These are phyloP conservation scores for Petrolisthes manimaculis DNA, from an alignment of 2,888 invertebrate genomes.

Conservation along the genomic window DNA sequence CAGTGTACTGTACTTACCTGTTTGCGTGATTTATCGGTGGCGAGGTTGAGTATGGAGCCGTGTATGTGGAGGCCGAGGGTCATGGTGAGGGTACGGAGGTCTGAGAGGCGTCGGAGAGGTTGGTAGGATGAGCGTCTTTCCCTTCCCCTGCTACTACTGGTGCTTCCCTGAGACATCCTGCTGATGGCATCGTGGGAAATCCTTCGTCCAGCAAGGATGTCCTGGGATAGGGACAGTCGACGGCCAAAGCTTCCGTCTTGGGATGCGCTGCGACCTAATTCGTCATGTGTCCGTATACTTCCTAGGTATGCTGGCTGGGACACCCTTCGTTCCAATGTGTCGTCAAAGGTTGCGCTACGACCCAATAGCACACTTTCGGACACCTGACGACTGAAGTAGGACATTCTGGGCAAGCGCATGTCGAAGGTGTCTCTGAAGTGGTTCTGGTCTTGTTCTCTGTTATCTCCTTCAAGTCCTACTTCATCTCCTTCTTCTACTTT, in stretches of 20 bases:
- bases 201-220: background rate
- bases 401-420: background rate
- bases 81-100: constrained; percentile 33
- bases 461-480: too few species aligned
- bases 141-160: background rate
- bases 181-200: background rate
- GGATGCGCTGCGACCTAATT: background rate
- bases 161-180: background rate
- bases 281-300: background rate
- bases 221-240: constrained; percentile 5
- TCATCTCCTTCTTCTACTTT: too few species aligned
- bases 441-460: background rate
- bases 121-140: too few species aligned
- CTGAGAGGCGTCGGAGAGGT: constrained; percentile 41
- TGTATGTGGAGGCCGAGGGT: constrained; percentile 51
- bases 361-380: constrained; percentile 8
- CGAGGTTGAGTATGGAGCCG: constrained; percentile 49
- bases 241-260: background rate
- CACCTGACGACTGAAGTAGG: background rate
- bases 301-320: background rate
- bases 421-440: background rate
- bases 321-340: background rate
- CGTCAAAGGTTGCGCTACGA: background rate
- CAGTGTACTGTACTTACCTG: constrained; percentile 23
- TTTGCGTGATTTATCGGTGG: constrained; percentile 41